Evolutionary conservation across 1,140 invertebrate genomes (phyloP).

Genomic region (Scaptodrosophila lebanonensis): DNA sequence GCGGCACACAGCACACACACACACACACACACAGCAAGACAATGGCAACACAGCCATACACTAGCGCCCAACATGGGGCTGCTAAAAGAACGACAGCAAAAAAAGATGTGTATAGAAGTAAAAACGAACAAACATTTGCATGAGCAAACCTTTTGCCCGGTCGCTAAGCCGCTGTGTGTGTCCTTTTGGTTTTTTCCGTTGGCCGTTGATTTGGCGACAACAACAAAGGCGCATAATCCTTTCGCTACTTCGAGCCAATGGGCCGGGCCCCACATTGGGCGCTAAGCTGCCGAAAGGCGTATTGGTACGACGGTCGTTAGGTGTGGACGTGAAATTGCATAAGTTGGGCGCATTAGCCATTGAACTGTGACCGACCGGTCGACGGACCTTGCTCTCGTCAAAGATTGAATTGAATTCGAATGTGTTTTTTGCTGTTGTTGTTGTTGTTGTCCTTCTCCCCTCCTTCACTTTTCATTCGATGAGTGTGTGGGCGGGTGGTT

Average conservation of each 20-base stretch:
- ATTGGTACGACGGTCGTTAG: constrained; percentile 7
- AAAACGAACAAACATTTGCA: constrained; percentile 37
- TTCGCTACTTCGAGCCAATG: constrained; percentile 16
- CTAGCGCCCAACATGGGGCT: no score
- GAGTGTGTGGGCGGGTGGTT: constrained; percentile 5
- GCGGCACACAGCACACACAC: constrained; percentile 18
- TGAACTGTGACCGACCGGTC: constrained; percentile 58
- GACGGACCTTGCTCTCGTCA: no score
- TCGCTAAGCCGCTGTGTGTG: neutral
- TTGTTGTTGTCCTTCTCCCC: no score
- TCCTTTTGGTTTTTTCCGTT: neutral
- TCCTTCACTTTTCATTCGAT: no score
- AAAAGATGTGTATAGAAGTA: no score
- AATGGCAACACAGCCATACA: no score
- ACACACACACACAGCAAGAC: no score
- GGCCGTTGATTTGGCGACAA: constrained; percentile 5
- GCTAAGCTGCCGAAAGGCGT: neutral
- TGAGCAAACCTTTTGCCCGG: constrained; percentile 29
- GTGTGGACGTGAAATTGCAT: constrained; percentile 64
- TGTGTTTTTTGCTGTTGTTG: neutral
- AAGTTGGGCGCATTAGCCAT: constrained; percentile 67
- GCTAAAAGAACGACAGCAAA: no score
- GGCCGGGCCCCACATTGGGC: no score
- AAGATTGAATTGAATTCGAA: neutral
- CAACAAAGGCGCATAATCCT: constrained; percentile 42